Evolutionary conservation across 2,113 vertebrate genomes (phyloP).

Genomic region (Oreochromis niloticus): DNA sequence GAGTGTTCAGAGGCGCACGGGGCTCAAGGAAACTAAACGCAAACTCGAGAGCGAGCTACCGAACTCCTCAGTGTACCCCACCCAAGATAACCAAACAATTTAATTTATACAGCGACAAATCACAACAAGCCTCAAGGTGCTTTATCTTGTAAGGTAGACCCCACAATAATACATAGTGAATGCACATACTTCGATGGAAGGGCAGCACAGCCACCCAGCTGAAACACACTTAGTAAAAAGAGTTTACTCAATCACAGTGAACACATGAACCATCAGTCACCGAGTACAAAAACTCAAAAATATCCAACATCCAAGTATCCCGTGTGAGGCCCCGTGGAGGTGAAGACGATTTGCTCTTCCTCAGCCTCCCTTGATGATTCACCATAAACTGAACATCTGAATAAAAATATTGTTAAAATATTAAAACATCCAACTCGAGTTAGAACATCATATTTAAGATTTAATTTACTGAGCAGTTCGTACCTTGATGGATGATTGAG

Average conservation of each 20-base stretch:
- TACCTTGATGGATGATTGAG: neutral
- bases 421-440: neutral
- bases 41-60: neutral
- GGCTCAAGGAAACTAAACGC: neutral
- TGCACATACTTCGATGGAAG: neutral
- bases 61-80: neutral
- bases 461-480: neutral
- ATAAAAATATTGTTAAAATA: neutral
- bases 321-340: rapidly evolving
- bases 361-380: neutral
- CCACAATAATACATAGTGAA: neutral
- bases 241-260: neutral
- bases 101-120: neutral
- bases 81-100: neutral
- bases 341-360: neutral
- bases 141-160: neutral
- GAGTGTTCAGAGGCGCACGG: neutral
- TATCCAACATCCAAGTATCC: neutral
- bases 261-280: neutral
- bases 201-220: neutral
- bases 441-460: neutral
- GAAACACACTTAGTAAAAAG: neutral
- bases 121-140: neutral
- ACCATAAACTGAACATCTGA: neutral
- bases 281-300: neutral